Evolutionary conservation across 2,888 invertebrate genomes (phyloP), one percentile per base, ranked within the genome.

Genomic region (Notodromas monacha): DNA sequence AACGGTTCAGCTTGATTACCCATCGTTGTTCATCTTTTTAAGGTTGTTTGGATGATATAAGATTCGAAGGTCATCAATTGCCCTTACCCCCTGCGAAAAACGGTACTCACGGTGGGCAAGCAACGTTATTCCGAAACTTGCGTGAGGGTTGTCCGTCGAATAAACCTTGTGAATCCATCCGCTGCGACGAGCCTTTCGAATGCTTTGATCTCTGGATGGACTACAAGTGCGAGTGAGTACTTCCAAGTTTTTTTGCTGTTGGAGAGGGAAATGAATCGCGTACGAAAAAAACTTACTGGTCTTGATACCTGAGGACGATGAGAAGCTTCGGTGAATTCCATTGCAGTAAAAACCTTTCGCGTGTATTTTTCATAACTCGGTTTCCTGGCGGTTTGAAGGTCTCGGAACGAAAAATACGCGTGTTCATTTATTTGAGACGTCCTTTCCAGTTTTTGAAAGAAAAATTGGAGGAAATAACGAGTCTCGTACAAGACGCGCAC

Each of bases 141-240:
- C 76, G 76, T 43, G 66, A 70, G 38, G 72, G 76, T 46, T 96
- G 96, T 48, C 72, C 74, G 10, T 81, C 84, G 3, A 77, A 84
- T 43, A 77, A 81, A 45, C 84, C 84, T 2, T 89, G 86, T 46
- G 72, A 73, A 39, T 76, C 77, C 48, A 76, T 84, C 26, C 74
- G 77, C 43, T 89, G 86, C 46, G 70, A 73, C 0, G 73, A 73
- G 44, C 79, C 76, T 8, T 79, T 81, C 49, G 77, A 77, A 44
- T 89, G 84, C 52, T 72, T 77, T 37, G 86, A 81, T 53, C 63
- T 89, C 10, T 92, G 92, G 89, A 89, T 89, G 50, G 74, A 77
- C 52, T 79, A 81, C 45, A 84, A 86, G 50, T 92, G 92, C 77
- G 79, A 84, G 77, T 92, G 55, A 69, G 77, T 68, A 47, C 10